Conservation (phyloP, 2,888 invertebrate species). For the Rhynchonema sp. region DNA sequence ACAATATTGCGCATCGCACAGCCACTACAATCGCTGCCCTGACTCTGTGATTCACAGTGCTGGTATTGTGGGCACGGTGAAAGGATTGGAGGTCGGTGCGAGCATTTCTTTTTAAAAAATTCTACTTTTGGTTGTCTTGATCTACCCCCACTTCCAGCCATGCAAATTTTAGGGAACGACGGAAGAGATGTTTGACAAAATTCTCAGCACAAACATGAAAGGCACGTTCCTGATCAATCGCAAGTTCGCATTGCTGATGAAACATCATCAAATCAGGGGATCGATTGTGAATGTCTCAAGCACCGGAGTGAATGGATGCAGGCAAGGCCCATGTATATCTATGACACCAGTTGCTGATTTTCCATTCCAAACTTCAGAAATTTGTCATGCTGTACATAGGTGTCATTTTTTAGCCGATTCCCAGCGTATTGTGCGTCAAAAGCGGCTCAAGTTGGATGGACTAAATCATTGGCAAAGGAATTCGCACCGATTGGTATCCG, state of each 20-base stretch:
- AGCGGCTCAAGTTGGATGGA: neutral
- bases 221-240: neutral
- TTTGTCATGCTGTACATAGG: too few relatives aligned
- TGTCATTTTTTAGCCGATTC: too few relatives aligned
- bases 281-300: neutral
- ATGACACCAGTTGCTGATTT: neutral
- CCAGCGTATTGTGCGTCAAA: neutral
- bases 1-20: too few relatives aligned
- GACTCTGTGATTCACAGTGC: neutral
- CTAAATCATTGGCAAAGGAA: neutral
- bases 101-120: too few relatives aligned
- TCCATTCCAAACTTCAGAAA: too few relatives aligned
- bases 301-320: neutral
- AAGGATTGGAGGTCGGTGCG: neutral
- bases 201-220: neutral
- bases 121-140: too few relatives aligned
- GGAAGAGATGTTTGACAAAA: neutral
- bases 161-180: too few relatives aligned
- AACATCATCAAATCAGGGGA: neutral
- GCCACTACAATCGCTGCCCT: too few relatives aligned
- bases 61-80: neutral
- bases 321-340: neutral
- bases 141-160: too few relatives aligned
- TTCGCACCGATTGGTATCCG: neutral
- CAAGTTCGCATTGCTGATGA: neutral